Evolutionary conservation across 2,797 vertebrate species (phyloP).

Genomic region (Garrulus glandarius): DNA sequence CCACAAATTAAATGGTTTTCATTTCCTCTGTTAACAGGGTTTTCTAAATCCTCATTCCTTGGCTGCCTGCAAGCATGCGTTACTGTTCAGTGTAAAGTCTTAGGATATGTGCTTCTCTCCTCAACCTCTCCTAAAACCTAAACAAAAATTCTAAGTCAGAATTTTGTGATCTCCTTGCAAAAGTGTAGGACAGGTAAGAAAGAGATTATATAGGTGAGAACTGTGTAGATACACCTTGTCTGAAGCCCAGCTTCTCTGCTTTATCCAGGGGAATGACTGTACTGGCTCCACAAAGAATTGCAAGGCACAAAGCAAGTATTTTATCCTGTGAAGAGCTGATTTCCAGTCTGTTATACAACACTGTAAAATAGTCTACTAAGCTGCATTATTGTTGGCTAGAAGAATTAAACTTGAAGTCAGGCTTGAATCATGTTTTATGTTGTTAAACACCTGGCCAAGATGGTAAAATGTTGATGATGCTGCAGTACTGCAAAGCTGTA

Average conservation of each 20-base stretch:
- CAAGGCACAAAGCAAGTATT: not conserved
- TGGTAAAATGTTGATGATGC: not conserved
- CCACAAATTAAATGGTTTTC: not conserved
- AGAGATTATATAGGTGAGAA: not conserved
- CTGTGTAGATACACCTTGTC: not conserved
- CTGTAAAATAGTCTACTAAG: not conserved
- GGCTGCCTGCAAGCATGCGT: not conserved
- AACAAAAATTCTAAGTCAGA: not conserved
- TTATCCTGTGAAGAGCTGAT: not conserved
- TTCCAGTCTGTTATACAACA: not conserved
- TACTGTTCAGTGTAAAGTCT: not conserved
- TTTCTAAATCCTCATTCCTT: not conserved
- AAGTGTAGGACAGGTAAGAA: not conserved
- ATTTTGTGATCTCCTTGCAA: not conserved
- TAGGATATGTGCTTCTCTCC: not conserved
- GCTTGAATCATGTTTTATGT: not conserved
- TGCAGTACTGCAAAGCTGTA: not conserved
- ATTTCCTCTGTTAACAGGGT: not conserved
- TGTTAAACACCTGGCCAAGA: not conserved
- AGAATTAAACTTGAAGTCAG: not conserved
- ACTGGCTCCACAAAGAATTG: not conserved
- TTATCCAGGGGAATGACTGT: not conserved
- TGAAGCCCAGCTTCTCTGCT: not conserved
- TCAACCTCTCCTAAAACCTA: not conserved
- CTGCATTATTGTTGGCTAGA: not conserved